Evolutionary conservation across 2,888 invertebrate genomes (phyloP).

Genomic region (Drosophila eohydei): DNA sequence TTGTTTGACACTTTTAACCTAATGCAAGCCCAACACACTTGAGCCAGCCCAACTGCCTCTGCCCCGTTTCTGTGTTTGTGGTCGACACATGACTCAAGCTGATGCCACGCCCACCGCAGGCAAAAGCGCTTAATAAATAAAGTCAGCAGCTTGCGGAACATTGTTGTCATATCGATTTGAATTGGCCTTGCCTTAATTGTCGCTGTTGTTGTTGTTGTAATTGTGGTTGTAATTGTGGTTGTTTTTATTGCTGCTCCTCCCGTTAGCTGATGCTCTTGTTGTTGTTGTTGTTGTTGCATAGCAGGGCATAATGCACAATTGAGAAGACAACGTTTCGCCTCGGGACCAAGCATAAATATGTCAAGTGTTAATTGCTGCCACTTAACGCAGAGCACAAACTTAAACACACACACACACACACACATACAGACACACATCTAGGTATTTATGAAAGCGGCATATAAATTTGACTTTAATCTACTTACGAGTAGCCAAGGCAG

Average conservation of each 20-base stretch:
- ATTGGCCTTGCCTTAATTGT: conserved; percentile 56
- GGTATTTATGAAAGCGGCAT: conserved; percentile 36
- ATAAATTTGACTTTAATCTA: conserved; percentile 78
- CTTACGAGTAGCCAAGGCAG: conserved; percentile 67
- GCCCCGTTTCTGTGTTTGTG: conserved; percentile 2
- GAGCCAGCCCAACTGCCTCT: background rate
- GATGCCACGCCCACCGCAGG: conserved; percentile 49
- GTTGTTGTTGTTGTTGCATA: conserved; percentile 7
- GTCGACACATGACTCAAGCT: conserved; percentile 41
- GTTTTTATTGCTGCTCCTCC: conserved; percentile 11
- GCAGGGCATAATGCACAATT: conserved; percentile 61
- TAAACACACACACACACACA: conserved; percentile 48
- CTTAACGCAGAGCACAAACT: conserved; percentile 75
- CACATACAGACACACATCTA: conserved; percentile 3
- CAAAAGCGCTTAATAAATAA: conserved; percentile 73
- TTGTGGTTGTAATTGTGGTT: conserved; percentile 18
- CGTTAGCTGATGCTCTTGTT: conserved; percentile 14
- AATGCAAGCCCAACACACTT: conserved; percentile 7
- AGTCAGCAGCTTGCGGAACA: conserved; percentile 71
- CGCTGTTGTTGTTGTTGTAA: conserved; percentile 19
- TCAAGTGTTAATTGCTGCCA: conserved; percentile 81
- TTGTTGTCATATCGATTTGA: conserved; percentile 57
- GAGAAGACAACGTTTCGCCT: conserved; percentile 43
- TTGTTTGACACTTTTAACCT: conserved; percentile 45
- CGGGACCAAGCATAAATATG: conserved; percentile 75